Base-by-base conservation (phyloP, 35 echinoderm and acorn worm species). In the Eucidaris tribuloides region DNA sequence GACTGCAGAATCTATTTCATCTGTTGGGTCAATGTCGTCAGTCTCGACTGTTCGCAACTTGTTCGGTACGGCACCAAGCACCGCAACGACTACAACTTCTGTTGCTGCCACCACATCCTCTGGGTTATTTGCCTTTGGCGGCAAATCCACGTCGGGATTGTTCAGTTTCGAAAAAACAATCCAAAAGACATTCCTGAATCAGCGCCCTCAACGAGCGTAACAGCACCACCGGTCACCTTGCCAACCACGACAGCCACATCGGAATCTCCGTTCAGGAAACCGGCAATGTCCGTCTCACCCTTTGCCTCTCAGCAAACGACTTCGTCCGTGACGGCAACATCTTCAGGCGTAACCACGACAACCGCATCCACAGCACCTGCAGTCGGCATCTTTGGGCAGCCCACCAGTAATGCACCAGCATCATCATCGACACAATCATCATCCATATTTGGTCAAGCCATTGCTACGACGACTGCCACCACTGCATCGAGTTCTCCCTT, bases 311-410 rank as follows among this genome's bases (percentile, higher is more conserved):
- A 48, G 4, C 24, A 18, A 1, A 52, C 77, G 32, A 42, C 38
- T 7, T 74, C 68, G 19, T 9, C 36, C 11, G n/a, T n/a, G n/a
- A n/a, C n/a, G n/a, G n/a, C n/a, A n/a, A 20, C 68, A 41, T 15
- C 68, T 42, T 19, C 38, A 44, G 32, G 33, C 13, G n/a, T 76
- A 40, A 42, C 52, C 4, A 27, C 55, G 4, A 61, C 84, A 41
- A 46, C 84, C 7, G 24, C 84, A 52, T 13, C 84, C 49, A 19
- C 82, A 48, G 34, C 62, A 3, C n/a, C 84, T 30, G 70, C 31
- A 9, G 54, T 86, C 60, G 70, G 68, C 42, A 39, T 86, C 6
- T 89, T 89, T 65, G 82, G 81, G 59, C 89, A 91, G 76, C 33
- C 89, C 14, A 56, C 89, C 7, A 78, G 54, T 0, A 65, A 65